These are phyloP conservation scores for Protonemura montana DNA, from an alignment of 2,888 invertebrate genomes.

Conservation along the genomic window DNA sequence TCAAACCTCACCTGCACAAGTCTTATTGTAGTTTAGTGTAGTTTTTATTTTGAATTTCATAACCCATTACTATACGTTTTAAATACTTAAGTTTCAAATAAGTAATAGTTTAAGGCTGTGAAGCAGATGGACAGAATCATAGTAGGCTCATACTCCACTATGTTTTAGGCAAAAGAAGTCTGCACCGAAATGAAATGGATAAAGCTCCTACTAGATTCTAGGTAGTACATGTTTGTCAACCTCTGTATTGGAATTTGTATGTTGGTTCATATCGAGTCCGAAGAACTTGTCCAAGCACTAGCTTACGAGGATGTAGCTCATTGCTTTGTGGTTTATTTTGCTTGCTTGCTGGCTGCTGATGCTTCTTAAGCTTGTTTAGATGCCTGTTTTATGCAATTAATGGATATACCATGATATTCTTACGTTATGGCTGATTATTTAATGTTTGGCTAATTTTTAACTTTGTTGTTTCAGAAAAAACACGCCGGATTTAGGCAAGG, in stretches of 20 bases:
- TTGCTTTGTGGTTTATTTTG: not conserved
- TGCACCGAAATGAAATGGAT: slow-evolving; percentile 15
- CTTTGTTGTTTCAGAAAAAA: slow-evolving; percentile 54
- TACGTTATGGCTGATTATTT: not conserved
- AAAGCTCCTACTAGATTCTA: not conserved
- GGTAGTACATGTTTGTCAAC: not conserved
- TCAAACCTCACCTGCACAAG: not conserved
- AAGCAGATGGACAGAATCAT: not conserved
- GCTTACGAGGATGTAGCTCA: not conserved
- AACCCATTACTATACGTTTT: too few relatives aligned
- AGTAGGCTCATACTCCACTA: not conserved
- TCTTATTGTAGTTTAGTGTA: too few relatives aligned
- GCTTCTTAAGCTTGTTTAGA: not conserved
- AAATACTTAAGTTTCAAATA: too few relatives aligned
- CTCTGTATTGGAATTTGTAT: not conserved
- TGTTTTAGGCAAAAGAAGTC: slow-evolving; percentile 35
- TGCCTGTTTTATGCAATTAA: not conserved
- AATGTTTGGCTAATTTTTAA: not conserved
- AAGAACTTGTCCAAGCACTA: not conserved
- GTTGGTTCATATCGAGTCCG: not conserved
- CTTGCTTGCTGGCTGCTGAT: not conserved
- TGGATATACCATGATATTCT: not conserved
- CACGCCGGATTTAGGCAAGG: slow-evolving; percentile 56
- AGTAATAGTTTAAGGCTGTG: not conserved
- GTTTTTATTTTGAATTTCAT: too few relatives aligned